Evolutionary conservation across 2,888 invertebrate genomes (phyloP).

Genomic region (Epinotia demarniana): DNA sequence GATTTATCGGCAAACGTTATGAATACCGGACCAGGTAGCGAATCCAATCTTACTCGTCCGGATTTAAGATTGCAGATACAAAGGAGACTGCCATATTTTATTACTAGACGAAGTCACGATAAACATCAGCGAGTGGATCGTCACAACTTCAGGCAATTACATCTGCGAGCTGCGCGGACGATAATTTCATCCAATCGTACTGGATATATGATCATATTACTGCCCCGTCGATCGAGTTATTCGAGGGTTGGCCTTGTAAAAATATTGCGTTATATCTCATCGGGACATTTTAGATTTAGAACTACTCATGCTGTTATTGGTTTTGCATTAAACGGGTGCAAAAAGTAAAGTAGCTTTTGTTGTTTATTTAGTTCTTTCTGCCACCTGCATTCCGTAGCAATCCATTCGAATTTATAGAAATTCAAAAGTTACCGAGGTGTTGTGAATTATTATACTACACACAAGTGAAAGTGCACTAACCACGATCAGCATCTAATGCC

Average conservation of each 20-base stretch:
- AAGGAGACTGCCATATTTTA: constrained; percentile 29
- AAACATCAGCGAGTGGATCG: constrained; percentile 19
- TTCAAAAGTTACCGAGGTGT: too few relatives aligned
- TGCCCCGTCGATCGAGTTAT: constrained; percentile 11
- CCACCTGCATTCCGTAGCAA: too few relatives aligned
- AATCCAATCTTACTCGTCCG: constrained; percentile 31
- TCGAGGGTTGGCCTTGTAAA: constrained; percentile 9
- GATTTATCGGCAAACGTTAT: not conserved
- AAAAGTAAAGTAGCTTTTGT: not conserved
- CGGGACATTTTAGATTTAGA: constrained; percentile 7
- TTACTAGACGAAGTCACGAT: constrained; percentile 14
- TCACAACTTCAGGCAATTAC: constrained; percentile 39
- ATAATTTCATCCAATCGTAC: constrained; percentile 21
- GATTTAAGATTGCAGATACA: constrained; percentile 27
- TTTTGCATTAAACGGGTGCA: not conserved
- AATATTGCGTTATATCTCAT: constrained; percentile 20
- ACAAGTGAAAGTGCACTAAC: too few relatives aligned
- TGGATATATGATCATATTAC: constrained; percentile 26
- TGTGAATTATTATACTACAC: too few relatives aligned
- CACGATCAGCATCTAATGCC: too few relatives aligned
- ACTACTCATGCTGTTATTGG: not conserved
- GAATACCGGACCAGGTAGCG: constrained; percentile 10
- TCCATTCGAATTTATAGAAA: too few relatives aligned
- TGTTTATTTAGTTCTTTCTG: not conserved
- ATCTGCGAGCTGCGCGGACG: constrained; percentile 10